Base-by-base conservation (phyloP, 1,140 invertebrate species). In the Euwallacea fornicatus region DNA sequence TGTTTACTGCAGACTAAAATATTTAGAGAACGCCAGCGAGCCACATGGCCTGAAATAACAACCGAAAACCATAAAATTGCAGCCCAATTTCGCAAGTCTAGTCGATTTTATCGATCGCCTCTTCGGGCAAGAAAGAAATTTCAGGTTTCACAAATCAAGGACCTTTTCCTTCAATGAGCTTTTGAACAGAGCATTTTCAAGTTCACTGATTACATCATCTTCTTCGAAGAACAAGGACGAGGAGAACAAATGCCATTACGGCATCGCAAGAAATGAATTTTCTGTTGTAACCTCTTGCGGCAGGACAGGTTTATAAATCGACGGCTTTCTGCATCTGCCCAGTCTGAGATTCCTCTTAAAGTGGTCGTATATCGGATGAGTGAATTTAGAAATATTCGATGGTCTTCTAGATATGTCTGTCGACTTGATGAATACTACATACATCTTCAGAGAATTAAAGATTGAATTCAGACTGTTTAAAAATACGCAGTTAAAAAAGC, bases 271-370 rank as follows among this genome's bases (percentile, higher is more conserved):
- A 72, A 67, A 67, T 63, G 65, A 72, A 10, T 50, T 67, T 58
- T 59, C 56, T 59, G 16, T 69, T 59, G 65, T 72, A 72, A 72
- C 71, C 65, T 59, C 59, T 63, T 61, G 58, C 21, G 59, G 46
- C 59, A 58, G 33, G 62, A 58, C 60, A 65, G 61, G 68, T 70
- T 70, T 70, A 70, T 70, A 64, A 70, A 70, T 63, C 61, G 59
- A 58, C 16, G 41, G 21, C 21, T 66, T 66, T 66, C 54, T 66
- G 50, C 65, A 66, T 66, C 65, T 44, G 65, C 41, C 65, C 54
- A 54, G n/a, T 47, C 42, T 13, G 46, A 64, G 62, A 64, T 64
- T 64, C 62, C 21, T 64, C 53, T 50, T 21, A 64, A 53, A 64
- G 21, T 53, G 47, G 8, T 41, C 43, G 60, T 43, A 46, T 41